Evolutionary conservation across 1,140 invertebrate species (phyloP).

Genomic region (Psix sp.): DNA sequence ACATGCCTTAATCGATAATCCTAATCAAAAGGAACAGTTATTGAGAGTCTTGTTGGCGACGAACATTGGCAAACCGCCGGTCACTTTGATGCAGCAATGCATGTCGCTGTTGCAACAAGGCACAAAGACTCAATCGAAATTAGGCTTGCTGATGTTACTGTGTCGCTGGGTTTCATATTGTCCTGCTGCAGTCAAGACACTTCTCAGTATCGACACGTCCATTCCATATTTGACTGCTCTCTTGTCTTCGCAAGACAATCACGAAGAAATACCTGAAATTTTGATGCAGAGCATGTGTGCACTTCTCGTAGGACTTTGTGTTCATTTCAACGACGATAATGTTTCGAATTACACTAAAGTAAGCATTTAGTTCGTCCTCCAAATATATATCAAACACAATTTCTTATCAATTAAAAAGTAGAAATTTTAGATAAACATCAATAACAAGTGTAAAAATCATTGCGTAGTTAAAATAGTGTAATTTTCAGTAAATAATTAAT

Average conservation of each 20-base stretch:
- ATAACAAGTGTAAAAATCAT: too few species aligned
- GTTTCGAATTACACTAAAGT: constrained; percentile 86
- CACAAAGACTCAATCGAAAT: constrained; percentile 91
- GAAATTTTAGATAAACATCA: too few species aligned
- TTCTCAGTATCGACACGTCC: constrained; percentile 89
- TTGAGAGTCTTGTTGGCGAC: constrained; percentile 94
- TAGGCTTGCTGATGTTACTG: constrained; percentile 94
- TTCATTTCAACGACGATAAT: constrained; percentile 94
- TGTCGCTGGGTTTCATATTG: constrained; percentile 93
- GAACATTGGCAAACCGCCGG: constrained; percentile 87
- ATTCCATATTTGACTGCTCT: constrained; percentile 90
- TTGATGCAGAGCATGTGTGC: constrained; percentile 89
- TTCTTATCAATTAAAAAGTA: too few species aligned
- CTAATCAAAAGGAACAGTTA: constrained; percentile 94
- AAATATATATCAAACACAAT: too few species aligned
- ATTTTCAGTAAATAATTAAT: too few species aligned
- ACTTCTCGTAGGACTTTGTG: constrained; percentile 94
- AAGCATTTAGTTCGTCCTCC: constrained; percentile 32
- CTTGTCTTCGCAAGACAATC: constrained; percentile 80
- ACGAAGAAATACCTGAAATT: constrained; percentile 84
- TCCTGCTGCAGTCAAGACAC: constrained; percentile 87
- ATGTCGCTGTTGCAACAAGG: constrained; percentile 89
- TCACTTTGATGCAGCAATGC: constrained; percentile 93
- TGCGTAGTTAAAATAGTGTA: too few species aligned
- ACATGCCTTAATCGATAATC: constrained; percentile 93